Evolutionary conservation across 2,797 vertebrate species (phyloP).

Genomic region (Enteromius argenteus): DNA sequence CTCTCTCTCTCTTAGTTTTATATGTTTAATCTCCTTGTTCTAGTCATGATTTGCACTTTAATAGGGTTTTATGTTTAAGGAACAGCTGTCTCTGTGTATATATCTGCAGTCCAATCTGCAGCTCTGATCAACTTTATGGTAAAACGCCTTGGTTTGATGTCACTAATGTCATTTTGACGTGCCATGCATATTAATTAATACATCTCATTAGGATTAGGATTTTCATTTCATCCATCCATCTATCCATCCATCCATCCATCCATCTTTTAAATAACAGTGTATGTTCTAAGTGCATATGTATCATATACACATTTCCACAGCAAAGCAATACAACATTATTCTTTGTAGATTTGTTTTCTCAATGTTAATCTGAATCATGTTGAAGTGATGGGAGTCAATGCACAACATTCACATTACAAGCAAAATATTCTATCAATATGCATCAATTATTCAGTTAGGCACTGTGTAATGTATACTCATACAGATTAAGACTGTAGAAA

Average conservation of each 20-base stretch:
- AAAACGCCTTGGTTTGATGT: conserved; percentile 43
- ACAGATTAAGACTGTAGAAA: not conserved
- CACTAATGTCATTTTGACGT: conserved; percentile 36
- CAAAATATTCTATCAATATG: not conserved
- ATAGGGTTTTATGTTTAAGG: conserved; percentile 24
- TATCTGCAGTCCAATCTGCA: conserved; percentile 33
- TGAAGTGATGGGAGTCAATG: not conserved
- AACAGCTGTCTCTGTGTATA: conserved; percentile 32
- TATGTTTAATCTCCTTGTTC: conserved; percentile 32
- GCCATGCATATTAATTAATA: conserved; percentile 54
- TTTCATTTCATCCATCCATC: too few relatives aligned
- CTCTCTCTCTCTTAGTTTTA: conserved; percentile 13
- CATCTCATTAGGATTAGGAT: conserved; percentile 23
- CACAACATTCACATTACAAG: not conserved
- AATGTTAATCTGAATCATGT: too few relatives aligned
- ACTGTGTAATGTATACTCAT: not conserved
- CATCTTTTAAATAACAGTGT: too few relatives aligned
- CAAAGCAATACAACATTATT: too few relatives aligned
- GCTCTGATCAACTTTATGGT: conserved; percentile 48
- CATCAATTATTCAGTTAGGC: not conserved
- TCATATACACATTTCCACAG: too few relatives aligned
- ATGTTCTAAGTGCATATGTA: too few relatives aligned
- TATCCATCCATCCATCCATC: too few relatives aligned
- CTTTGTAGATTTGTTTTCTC: too few relatives aligned
- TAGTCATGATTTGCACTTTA: conserved; percentile 35